These are phyloP conservation scores for Mesitornis unicolor DNA, from an alignment of 2,113 vertebrate genomes.

Conservation along the genomic window DNA sequence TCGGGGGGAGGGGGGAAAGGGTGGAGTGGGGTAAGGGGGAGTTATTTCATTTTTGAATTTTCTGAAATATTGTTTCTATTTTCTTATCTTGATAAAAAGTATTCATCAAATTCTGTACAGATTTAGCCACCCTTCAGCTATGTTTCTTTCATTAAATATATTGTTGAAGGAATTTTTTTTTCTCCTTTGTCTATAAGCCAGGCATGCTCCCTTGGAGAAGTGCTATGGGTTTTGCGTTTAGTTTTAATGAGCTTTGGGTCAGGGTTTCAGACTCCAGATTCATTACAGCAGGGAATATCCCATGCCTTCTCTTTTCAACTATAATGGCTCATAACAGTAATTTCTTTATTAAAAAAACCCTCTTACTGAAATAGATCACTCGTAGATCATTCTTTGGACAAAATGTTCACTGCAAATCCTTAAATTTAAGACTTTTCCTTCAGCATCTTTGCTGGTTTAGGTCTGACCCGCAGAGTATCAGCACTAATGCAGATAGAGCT, in stretches of 20 bases:
- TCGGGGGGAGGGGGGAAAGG: rapidly evolving
- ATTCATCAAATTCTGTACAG: neutral
- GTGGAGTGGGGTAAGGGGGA: rapidly evolving
- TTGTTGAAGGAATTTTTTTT: neutral
- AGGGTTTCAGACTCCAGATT: neutral
- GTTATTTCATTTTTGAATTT: rapidly evolving
- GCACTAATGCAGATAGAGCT: neutral
- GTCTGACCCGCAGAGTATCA: neutral
- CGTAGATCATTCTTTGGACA: neutral
- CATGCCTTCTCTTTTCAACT: neutral
- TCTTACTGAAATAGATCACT: neutral
- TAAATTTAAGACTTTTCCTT: neutral
- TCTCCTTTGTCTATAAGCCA: neutral
- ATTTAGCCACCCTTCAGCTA: neutral
- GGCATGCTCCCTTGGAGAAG: neutral
- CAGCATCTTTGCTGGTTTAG: neutral
- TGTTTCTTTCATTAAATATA: neutral
- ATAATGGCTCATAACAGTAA: neutral
- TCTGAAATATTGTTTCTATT: neutral
- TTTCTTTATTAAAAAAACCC: neutral
- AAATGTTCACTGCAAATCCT: neutral
- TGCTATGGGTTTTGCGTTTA: neutral
- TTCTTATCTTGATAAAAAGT: neutral
- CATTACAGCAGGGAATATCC: neutral
- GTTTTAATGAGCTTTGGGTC: neutral